These are phyloP conservation scores for Coenobita brevimanus DNA, from an alignment of 1,140 invertebrate genomes.

Conservation along the genomic window DNA sequence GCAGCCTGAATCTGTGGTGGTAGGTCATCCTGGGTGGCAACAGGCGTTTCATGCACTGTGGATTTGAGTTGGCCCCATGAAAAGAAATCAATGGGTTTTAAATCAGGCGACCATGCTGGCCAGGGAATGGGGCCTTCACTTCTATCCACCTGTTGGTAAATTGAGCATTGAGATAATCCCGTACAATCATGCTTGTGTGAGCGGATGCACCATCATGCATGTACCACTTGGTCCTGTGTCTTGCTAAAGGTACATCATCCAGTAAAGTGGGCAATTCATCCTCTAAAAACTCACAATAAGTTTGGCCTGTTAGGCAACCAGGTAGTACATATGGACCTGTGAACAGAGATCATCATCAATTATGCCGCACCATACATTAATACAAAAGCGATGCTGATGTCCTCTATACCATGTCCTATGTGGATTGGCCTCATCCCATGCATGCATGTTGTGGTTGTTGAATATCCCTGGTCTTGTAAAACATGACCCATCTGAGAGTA, in stretches of 20 bases:
- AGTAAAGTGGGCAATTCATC: conserved; percentile 4
- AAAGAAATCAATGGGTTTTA: conserved; percentile 65
- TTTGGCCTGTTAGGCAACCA: conserved; percentile 13
- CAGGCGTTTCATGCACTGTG: too few relatives aligned
- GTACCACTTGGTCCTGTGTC: conserved; percentile 26
- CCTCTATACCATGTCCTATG: conserved; percentile 28
- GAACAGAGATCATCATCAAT: conserved; percentile 36
- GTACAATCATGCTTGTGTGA: conserved; percentile 35
- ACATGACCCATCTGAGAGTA: conserved; percentile 41
- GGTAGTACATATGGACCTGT: conserved; percentile 43
- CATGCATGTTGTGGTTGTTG: conserved; percentile 42
- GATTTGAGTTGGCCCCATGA: conserved; percentile 46
- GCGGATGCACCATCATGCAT: not conserved
- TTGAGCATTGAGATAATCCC: conserved; percentile 39
- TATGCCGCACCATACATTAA: conserved; percentile 20
- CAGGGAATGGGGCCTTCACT: conserved; percentile 65
- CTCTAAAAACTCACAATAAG: conserved; percentile 31
- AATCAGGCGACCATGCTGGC: conserved; percentile 61
- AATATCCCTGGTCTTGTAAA: conserved; percentile 61
- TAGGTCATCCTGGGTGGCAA: too few relatives aligned
- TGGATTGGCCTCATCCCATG: conserved; percentile 51
- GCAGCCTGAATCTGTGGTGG: too few relatives aligned
- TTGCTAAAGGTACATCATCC: conserved; percentile 44
- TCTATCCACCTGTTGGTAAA: conserved; percentile 59
- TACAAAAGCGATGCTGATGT: conserved; percentile 19